Conservation (phyloP, 2,113 vertebrate genomes). For the Trichechus manatus region DNA sequence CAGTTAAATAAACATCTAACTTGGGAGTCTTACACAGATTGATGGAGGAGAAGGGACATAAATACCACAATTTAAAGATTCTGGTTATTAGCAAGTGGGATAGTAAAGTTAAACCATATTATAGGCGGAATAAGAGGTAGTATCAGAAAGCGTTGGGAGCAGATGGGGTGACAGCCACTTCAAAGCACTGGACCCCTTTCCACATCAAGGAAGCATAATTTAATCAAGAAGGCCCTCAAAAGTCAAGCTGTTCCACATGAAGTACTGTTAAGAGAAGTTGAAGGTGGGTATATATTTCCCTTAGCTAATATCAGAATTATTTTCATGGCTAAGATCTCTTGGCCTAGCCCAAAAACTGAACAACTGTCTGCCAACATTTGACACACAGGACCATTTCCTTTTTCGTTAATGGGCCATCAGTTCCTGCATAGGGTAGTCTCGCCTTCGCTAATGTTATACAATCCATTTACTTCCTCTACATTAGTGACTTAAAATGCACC, state of each 20-base stretch:
- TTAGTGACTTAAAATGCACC: slow-evolving; percentile 80
- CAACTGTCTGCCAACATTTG: slow-evolving; percentile 71
- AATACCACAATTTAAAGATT: neutral
- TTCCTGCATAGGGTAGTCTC: slow-evolving; percentile 71
- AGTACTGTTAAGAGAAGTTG: slow-evolving; percentile 42
- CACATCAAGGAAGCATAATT: slow-evolving; percentile 21
- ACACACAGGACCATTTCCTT: slow-evolving; percentile 77
- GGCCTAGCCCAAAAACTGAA: slow-evolving; percentile 66
- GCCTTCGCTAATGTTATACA: slow-evolving; percentile 74
- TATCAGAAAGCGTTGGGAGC: neutral
- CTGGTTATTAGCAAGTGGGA: slow-evolving; percentile 34
- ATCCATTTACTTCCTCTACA: slow-evolving; percentile 80
- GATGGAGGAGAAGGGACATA: slow-evolving; percentile 6
- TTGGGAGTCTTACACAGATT: neutral
- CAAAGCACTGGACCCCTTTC: slow-evolving; percentile 34
- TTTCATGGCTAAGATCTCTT: slow-evolving; percentile 63
- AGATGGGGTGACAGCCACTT: neutral
- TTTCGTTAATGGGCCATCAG: slow-evolving; percentile 74
- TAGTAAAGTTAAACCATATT: slow-evolving; percentile 45
- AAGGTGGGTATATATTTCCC: slow-evolving; percentile 52
- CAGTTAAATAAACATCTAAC: slow-evolving; percentile 51
- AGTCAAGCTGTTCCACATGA: slow-evolving; percentile 55
- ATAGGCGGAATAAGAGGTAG: neutral
- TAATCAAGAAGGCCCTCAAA: slow-evolving; percentile 55
- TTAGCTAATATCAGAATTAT: slow-evolving; percentile 65